Evolutionary conservation across 2,113 vertebrate species (phyloP).

Genomic region (Turdus rufiventris): DNA sequence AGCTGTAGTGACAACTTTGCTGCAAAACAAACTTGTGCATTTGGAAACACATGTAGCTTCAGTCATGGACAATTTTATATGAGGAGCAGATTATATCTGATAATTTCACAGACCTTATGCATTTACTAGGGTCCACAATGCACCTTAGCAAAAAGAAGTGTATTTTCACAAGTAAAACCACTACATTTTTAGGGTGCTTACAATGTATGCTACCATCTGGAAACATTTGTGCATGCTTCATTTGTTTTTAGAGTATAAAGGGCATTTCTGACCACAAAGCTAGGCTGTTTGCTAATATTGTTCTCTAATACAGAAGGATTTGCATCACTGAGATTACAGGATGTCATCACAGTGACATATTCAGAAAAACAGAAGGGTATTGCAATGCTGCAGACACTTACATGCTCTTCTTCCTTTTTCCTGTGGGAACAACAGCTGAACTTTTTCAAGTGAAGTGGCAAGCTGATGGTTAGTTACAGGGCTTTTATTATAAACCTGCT

Average conservation of each 20-base stretch:
- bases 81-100: not conserved
- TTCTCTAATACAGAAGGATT: not conserved
- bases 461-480: not conserved
- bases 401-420: not conserved
- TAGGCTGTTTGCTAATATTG: not conserved
- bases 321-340: not conserved
- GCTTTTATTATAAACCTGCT: not conserved
- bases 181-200: not conserved
- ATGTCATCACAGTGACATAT: not conserved
- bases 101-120: not conserved
- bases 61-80: not conserved
- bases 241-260: not conserved
- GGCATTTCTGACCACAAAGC: not conserved
- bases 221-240: not conserved
- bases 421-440: not conserved
- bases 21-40: not conserved
- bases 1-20: not conserved
- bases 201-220: not conserved
- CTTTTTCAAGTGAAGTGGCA: not conserved
- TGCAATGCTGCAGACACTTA: not conserved
- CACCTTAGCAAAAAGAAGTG: not conserved
- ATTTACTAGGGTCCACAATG: not conserved
- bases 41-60: not conserved
- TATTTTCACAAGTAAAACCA: not conserved
- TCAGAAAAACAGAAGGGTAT: constrained; percentile 10